Conservation (phyloP, 2,888 invertebrate genomes). For the Tinea trinotella region DNA sequence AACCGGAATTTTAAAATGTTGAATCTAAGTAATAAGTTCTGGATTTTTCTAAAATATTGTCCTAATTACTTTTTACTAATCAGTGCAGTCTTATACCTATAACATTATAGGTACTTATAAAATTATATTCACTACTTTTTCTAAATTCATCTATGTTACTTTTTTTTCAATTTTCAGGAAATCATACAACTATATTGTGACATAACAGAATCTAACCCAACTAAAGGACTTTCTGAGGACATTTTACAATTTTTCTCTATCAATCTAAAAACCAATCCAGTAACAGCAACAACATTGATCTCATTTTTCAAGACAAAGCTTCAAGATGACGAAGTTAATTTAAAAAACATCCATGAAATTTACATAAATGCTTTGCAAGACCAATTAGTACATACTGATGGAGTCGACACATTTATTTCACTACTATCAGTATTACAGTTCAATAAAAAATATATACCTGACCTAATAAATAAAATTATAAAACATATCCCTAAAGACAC, state of each 20-base stretch:
- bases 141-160: too few relatives aligned
- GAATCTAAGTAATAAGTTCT: too few relatives aligned
- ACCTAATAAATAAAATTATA: conserved; percentile 43
- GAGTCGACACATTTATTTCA: conserved; percentile 47
- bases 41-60: too few relatives aligned
- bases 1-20: too few relatives aligned
- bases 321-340: conserved; percentile 31
- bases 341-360: conserved; percentile 42
- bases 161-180: conserved; percentile 39
- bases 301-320: conserved; percentile 40
- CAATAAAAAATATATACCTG: conserved; percentile 39
- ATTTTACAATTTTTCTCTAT: conserved; percentile 50
- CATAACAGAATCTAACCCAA: conserved; percentile 40
- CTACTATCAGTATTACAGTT: conserved; percentile 50
- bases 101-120: too few relatives aligned
- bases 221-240: conserved; percentile 39
- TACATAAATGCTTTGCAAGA: conserved; percentile 47
- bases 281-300: conserved; percentile 46
- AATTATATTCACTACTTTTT: too few relatives aligned
- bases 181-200: conserved; percentile 45
- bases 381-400: conserved; percentile 42
- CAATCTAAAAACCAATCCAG: conserved; percentile 57
- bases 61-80: too few relatives aligned
- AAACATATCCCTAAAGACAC: conserved; percentile 45
- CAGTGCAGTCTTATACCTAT: too few relatives aligned